Evolutionary conservation across 2,888 invertebrate species (phyloP), one percentile per base, ranked within the genome.

Genomic region (Synergus umbraculus): DNA sequence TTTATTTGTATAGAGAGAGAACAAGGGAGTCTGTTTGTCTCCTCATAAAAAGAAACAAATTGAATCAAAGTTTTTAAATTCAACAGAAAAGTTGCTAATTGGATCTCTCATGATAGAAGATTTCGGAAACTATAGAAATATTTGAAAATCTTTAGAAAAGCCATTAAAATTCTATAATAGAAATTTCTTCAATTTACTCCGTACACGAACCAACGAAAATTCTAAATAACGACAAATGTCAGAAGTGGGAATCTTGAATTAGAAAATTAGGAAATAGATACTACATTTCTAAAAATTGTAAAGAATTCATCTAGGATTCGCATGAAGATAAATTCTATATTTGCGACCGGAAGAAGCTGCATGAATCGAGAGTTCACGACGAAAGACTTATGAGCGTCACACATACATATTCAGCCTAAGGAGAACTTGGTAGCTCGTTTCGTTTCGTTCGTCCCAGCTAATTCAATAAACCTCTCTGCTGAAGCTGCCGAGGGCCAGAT

Each of bases 401-500:
- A 73, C 49, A 73, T 37, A 73, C 49, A 54, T 41, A 73, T n/a
- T 73, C 73, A 73, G 49, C 29, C 49, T 73, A 54, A 54, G n/a
- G 49, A 49, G 73, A 73, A 49, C 73, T 73, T 73, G 73, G 73
- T 73, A 69, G 69, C 49, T 69, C 49, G 78, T 69, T 69, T 67
- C 58, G 43, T 69, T 69, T 58, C 66, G 84, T 84, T 83, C 81
- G 79, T 86, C 83, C 83, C 82, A 85, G 84, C 85, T 88, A 88
- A 88, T 88, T 88, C 86, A 86, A 88, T 88, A 86, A 87, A 81
- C 81, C 83, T 81, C 81, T 43, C 79, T 64, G 65, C 73, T 82
- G 78, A 79, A 80, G 81, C 82, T 80, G 78, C 85, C 78, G 78
- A 83, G 80, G 85, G 81, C 84, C 87, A 86, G 85, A 85, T 87